Conservation (phyloP, 2,888 invertebrate genomes). For the Andricus curvator region DNA sequence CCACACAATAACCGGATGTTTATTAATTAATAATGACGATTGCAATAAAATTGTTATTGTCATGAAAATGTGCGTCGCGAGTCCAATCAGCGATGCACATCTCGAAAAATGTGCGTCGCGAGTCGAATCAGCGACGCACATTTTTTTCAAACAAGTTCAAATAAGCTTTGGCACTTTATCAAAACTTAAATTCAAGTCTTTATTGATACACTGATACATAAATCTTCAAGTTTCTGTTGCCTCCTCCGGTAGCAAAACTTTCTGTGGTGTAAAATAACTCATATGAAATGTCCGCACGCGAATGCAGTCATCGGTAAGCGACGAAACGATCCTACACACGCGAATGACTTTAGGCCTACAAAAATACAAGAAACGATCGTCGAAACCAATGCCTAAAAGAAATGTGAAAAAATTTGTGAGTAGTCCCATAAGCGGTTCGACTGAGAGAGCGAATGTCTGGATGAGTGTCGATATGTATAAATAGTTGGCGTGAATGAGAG, state of each 20-base stretch:
- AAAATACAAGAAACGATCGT: conserved; percentile 40
- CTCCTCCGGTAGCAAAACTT: not conserved
- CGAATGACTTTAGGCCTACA: conserved; percentile 31
- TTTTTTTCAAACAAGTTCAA: no score
- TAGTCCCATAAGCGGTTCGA: conserved; percentile 51
- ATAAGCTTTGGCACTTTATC: no score
- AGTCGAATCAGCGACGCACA: no score
- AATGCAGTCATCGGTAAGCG: conserved; percentile 41
- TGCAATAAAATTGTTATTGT: no score
- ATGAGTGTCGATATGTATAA: conserved; percentile 45
- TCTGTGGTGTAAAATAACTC: not conserved
- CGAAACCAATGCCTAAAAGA: conserved; percentile 53
- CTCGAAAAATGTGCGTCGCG: no score
- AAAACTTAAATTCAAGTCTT: no score
- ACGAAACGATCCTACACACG: conserved; percentile 29
- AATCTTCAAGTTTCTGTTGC: no score
- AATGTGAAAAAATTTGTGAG: conserved; percentile 51
- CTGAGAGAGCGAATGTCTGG: conserved; percentile 50
- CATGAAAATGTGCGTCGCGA: no score
- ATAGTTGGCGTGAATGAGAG: conserved; percentile 45
- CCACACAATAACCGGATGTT: no score
- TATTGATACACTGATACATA: no score
- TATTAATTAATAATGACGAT: no score
- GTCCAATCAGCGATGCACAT: no score
- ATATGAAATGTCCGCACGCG: conserved; percentile 36